Conservation (phyloP, 2,113 vertebrate species). For the Thalassoma bifasciatum region DNA sequence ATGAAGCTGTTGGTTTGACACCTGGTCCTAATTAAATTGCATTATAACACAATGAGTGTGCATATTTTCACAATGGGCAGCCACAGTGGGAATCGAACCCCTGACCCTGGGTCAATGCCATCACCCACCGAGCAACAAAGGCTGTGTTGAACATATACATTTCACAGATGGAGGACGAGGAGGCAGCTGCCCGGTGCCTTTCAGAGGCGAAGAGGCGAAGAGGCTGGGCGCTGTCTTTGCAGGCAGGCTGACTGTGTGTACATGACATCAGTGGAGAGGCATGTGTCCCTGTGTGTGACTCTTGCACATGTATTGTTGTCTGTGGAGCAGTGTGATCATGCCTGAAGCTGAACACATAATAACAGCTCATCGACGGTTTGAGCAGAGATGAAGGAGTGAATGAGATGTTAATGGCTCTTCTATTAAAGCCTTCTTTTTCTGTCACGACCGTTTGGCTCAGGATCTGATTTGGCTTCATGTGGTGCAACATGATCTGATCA, state of each 20-base stretch:
- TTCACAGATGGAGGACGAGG: slow-evolving; percentile 64
- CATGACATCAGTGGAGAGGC: slow-evolving; percentile 67
- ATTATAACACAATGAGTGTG: slow-evolving; percentile 43
- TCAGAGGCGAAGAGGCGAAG: slow-evolving; percentile 48
- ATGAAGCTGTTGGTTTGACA: slow-evolving; percentile 12
- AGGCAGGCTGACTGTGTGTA: slow-evolving; percentile 39
- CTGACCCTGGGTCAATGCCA: slow-evolving; percentile 60
- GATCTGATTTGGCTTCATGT: slow-evolving; percentile 20
- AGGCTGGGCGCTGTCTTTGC: slow-evolving; percentile 23
- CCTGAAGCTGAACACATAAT: slow-evolving; percentile 22
- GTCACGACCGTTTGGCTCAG: slow-evolving; percentile 16
- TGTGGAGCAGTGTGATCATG: slow-evolving; percentile 4
- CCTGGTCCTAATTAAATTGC: slow-evolving; percentile 50
- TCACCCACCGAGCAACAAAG: slow-evolving; percentile 59
- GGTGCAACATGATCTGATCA: slow-evolving; percentile 27
- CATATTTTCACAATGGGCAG: slow-evolving; percentile 51
- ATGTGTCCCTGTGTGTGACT: slow-evolving; percentile 28
- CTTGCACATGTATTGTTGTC: slow-evolving; percentile 38
- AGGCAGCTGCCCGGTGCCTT: slow-evolving; percentile 61
- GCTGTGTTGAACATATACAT: slow-evolving; percentile 43
- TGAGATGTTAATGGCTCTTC: slow-evolving; percentile 21
- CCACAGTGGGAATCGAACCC: slow-evolving; percentile 36
- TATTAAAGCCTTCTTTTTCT: slow-evolving; percentile 5
- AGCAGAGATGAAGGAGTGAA: neutral
- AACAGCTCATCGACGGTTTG: slow-evolving; percentile 12